A percentile compares a stretch with the other conserved stretches of the same genome.
Evolutionary conservation across 2,113 vertebrate genomes (phyloP).

Genomic region (Mobula birostris): DNA sequence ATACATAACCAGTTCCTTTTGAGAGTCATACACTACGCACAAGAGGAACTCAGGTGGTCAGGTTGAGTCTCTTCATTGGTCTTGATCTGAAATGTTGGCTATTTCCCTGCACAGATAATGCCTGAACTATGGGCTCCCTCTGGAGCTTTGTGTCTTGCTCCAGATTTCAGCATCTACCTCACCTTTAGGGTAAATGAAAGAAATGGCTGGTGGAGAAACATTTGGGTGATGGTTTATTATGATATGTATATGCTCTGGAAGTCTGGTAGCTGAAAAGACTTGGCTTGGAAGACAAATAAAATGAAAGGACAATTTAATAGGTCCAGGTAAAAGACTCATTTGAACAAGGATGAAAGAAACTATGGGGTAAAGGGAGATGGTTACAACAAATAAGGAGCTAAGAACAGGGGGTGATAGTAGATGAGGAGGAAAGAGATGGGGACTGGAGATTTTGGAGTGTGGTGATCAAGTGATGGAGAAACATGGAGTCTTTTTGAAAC

Average conservation of each 20-base stretch:
- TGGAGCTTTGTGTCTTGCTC: too few relatives aligned
- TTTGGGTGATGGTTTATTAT: not conserved
- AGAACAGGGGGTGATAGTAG: not conserved
- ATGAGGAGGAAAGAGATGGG: not conserved
- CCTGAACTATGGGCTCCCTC: too few relatives aligned
- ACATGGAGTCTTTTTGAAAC: not conserved
- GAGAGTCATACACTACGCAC: too few relatives aligned
- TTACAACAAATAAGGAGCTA: not conserved
- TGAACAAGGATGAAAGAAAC: not conserved
- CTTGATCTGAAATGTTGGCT: too few relatives aligned
- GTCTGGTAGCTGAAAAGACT: too few relatives aligned
- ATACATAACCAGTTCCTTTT: too few relatives aligned
- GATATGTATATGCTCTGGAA: not conserved
- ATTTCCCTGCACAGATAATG: too few relatives aligned
- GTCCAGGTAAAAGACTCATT: not conserved
- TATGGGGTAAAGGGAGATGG: not conserved
- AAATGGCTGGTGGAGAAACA: not conserved
- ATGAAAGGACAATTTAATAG: not conserved
- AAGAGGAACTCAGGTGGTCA: too few relatives aligned
- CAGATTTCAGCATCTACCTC: too few relatives aligned
- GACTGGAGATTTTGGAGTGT: not conserved
- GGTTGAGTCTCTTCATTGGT: too few relatives aligned
- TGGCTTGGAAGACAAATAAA: too few relatives aligned
- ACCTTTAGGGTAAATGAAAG: not conserved
- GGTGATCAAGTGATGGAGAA: not conserved